Base-by-base conservation (phyloP, 2,888 invertebrate species). In the Ectemnius continuus region DNA sequence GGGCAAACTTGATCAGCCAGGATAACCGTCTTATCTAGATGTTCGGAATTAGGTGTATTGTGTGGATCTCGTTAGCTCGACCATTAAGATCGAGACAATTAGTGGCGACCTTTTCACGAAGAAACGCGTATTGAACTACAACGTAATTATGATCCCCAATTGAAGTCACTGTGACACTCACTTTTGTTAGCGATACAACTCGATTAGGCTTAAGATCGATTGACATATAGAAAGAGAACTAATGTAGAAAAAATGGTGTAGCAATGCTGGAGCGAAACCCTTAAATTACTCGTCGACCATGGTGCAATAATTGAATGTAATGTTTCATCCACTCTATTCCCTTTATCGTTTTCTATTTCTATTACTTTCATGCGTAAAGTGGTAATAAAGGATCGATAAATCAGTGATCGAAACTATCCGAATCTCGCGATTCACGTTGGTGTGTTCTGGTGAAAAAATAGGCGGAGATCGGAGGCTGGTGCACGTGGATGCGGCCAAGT, bases 1-100 rank as follows among this genome's bases (percentile, higher is more conserved):
- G 70, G 61, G 65, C 73, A 79, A 81, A 85, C 80, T 85, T 79
- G 82, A 86, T 87, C 81, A 82, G 79, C 61, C 73, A 73, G 75
- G 83, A 86, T 89, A 89, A 88, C 87, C 75, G 81, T 84, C 84
- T 89, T 88, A 88, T 88, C 84, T 82, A 67, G 70, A 61, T 62
- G 62, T 14, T 48, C 84, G 81, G 85, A 88, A 89, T 88, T 86
- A 84, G 73, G 76, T 79, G 79, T 82, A 85, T 86, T 82, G 78
- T 82, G 78, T 68, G 78, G 84, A 83, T 82, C 73, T 86, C 83
- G 76, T 84, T 79, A 67, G 66, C 69, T 58, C 74, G 71, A 72
- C 62, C 83, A 81, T 85, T 84, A 81, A 75, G 79, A 79, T 79
- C 83, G 81, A 85, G 83, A 82, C 85, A 86, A 88, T 86, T 85